Conservation (phyloP, 2,888 invertebrate species). For the Catocala fraxini region DNA sequence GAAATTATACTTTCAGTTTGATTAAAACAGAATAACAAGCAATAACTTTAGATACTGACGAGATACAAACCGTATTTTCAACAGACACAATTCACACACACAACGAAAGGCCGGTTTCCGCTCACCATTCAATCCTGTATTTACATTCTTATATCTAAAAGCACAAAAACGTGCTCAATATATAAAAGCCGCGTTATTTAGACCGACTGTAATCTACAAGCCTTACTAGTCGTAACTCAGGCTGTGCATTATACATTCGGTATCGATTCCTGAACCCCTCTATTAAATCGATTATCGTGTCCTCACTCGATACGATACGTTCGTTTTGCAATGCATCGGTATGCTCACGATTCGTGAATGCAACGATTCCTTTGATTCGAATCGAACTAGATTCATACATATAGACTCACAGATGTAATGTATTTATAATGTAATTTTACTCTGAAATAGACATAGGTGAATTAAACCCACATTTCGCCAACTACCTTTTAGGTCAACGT, state of each 20-base stretch:
- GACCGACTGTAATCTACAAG: not conserved
- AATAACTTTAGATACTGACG: no score
- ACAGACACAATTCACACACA: no score
- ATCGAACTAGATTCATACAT: not conserved
- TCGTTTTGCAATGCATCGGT: slow-evolving; percentile 15
- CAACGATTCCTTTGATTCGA: slow-evolving; percentile 9
- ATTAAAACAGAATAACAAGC: no score
- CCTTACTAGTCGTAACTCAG: slow-evolving; percentile 8
- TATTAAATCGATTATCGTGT: slow-evolving; percentile 53
- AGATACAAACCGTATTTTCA: no score
- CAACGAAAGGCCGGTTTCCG: no score
- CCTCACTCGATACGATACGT: slow-evolving; percentile 42
- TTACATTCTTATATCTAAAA: not conserved
- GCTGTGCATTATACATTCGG: slow-evolving; percentile 49
- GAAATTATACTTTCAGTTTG: no score
- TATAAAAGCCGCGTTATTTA: slow-evolving; percentile 8
- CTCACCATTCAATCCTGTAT: no score
- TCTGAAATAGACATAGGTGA: no score
- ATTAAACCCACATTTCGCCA: no score
- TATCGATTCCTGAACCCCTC: slow-evolving; percentile 50
- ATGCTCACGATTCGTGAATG: slow-evolving; percentile 16
- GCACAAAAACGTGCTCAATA: slow-evolving; percentile 4
- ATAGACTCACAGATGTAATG: no score
- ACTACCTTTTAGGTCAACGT: no score
- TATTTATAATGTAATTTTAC: no score